These are phyloP conservation scores for Hippoglossus hippoglossus DNA, from an alignment of 2,797 vertebrate genomes.

Conservation along the genomic window DNA sequence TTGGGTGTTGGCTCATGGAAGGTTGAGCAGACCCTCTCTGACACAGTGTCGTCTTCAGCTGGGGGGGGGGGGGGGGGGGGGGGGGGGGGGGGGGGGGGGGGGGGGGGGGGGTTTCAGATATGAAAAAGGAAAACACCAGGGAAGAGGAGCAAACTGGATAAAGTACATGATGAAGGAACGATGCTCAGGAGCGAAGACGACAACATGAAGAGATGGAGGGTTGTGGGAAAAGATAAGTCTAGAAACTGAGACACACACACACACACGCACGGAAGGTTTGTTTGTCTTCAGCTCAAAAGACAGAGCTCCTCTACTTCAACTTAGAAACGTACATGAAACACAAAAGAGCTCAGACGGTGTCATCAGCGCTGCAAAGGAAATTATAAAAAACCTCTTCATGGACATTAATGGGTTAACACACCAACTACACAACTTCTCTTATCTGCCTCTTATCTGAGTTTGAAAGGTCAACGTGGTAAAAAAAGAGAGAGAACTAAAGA, in stretches of 20 bases:
- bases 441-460: too few species aligned
- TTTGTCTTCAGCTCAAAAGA: not conserved
- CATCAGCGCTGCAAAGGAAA: too few species aligned
- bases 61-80: slow-evolving; percentile 30
- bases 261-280: not conserved
- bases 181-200: not conserved
- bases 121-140: slow-evolving; percentile 5
- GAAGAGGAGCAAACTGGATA: slow-evolving; percentile 28
- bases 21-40: slow-evolving; percentile 74
- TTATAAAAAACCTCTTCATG: too few species aligned
- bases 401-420: too few species aligned
- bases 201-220: not conserved
- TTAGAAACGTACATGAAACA: too few species aligned
- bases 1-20: slow-evolving; percentile 74
- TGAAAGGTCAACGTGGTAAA: too few species aligned
- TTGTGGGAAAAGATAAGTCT: not conserved
- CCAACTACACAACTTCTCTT: too few species aligned
- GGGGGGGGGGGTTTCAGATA: slow-evolving; percentile 25
- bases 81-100: slow-evolving; percentile 42
- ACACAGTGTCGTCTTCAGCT: slow-evolving; percentile 87
- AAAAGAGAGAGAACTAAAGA: too few species aligned
- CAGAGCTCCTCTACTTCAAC: too few species aligned
- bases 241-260: too few species aligned
- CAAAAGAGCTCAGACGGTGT: too few species aligned
- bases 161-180: slow-evolving; percentile 22